phyloP scores from a whole-genome alignment of 2,888 invertebrate genomes.

The Luperina testacea region DNA sequence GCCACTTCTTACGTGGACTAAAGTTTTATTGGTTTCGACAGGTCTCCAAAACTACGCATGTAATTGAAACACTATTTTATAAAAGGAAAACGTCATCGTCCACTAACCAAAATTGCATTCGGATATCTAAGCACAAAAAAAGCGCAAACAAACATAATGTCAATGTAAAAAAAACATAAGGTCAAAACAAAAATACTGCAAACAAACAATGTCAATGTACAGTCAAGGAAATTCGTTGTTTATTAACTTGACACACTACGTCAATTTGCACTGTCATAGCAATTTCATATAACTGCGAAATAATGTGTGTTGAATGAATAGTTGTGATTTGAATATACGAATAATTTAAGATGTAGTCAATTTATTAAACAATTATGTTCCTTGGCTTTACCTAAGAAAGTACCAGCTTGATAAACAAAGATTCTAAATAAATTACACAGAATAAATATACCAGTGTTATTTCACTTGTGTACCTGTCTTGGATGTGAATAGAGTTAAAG shows the following conservation, averaged over 20 bases:
- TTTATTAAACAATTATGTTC: not conserved
- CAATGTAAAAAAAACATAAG: not conserved
- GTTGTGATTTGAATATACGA: not conserved
- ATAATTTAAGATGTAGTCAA: not conserved
- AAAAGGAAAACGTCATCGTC: not conserved
- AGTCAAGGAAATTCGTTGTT: not conserved
- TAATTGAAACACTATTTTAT: not conserved
- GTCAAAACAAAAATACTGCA: not conserved
- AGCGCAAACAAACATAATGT: not conserved
- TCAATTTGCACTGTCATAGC: not conserved
- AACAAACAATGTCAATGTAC: not conserved
- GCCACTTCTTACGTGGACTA: not conserved
- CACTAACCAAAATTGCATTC: not conserved
- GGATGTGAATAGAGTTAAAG: slow-evolving; percentile 7
- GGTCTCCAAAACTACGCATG: not conserved
- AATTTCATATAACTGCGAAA: not conserved
- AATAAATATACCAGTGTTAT: slow-evolving; percentile 8
- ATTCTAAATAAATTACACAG: not conserved
- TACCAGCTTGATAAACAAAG: not conserved
- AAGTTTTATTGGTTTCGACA: not conserved
- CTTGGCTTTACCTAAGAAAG: not conserved
- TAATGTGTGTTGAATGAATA: not conserved
- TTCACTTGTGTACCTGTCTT: slow-evolving; percentile 14
- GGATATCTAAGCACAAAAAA: not conserved
- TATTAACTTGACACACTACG: not conserved